Evolutionary conservation across 2,113 vertebrate species (phyloP).

Genomic region (Ictalurus punctatus): DNA sequence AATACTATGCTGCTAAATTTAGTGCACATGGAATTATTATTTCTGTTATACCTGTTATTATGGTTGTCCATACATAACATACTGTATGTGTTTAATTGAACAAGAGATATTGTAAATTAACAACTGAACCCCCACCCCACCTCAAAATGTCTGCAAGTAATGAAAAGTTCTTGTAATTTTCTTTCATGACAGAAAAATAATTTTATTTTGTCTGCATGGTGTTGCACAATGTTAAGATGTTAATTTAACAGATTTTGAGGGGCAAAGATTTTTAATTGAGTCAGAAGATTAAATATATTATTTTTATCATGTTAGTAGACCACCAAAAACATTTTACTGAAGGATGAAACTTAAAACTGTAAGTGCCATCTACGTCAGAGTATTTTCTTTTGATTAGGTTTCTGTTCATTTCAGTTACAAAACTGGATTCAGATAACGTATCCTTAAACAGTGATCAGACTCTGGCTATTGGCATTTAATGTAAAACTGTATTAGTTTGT

Average conservation of each 20-base stretch:
- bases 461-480: not conserved
- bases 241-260: conserved; percentile 21
- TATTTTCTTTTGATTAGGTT: conserved; percentile 1
- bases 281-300: not conserved
- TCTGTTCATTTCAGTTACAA: not conserved
- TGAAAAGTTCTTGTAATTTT: not conserved
- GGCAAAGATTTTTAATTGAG: not conserved
- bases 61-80: not conserved
- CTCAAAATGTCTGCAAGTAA: conserved; percentile 32
- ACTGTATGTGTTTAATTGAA: not conserved
- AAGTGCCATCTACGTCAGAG: not conserved
- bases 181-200: not conserved
- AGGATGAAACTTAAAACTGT: conserved; percentile 14
- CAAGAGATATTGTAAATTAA: not conserved
- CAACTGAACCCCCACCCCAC: not conserved
- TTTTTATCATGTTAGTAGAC: conserved; percentile 38
- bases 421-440: not conserved
- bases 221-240: conserved; percentile 34
- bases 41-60: not conserved
- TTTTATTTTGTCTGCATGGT: conserved; percentile 9
- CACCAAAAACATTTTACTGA: conserved; percentile 44
- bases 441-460: not conserved
- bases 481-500: conserved; percentile 38
- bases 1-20: not conserved
- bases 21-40: not conserved